Conservation (phyloP, 2,797 vertebrate species). For the Telmatherina bonti region DNA sequence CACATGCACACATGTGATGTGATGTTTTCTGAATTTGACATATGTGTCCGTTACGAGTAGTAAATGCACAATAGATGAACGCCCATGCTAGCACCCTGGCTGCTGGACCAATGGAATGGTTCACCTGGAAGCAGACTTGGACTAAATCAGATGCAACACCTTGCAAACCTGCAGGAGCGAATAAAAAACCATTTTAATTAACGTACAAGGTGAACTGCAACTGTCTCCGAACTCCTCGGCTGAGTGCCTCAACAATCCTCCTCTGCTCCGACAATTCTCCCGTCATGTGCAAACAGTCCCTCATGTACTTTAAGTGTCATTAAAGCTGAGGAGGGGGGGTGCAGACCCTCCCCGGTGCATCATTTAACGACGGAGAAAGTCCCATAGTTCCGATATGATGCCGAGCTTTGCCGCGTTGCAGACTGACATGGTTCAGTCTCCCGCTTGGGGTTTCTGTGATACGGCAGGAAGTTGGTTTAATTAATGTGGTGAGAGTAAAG, state of each 20-base stretch:
- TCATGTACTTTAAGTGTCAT: slow-evolving; percentile 56
- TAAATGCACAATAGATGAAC: slow-evolving; percentile 14
- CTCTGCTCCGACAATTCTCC: slow-evolving; percentile 40
- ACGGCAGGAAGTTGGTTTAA: neutral
- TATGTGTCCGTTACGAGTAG: neutral
- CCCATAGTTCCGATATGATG: slow-evolving; percentile 40
- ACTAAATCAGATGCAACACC: slow-evolving; percentile 33
- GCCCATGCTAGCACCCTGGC: neutral
- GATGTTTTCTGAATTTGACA: too few species aligned
- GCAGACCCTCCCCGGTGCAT: slow-evolving; percentile 14
- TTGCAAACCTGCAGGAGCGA: slow-evolving; percentile 34
- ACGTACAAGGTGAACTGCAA: slow-evolving; percentile 60
- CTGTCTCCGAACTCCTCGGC: slow-evolving; percentile 30
- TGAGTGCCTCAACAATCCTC: slow-evolving; percentile 2
- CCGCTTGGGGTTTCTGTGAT: slow-evolving; percentile 15
- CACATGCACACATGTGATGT: too few species aligned
- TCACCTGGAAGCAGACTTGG: slow-evolving; percentile 16
- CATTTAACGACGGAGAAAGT: slow-evolving; percentile 47
- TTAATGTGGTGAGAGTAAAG: too few species aligned
- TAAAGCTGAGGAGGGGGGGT: slow-evolving; percentile 39
- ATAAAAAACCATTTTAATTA: slow-evolving; percentile 63
- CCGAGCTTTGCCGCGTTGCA: slow-evolving; percentile 10
- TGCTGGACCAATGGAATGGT: slow-evolving; percentile 1
- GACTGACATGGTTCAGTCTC: slow-evolving; percentile 33
- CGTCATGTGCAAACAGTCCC: slow-evolving; percentile 32